phyloP scores from a whole-genome alignment of 2,113 vertebrate genomes.

The Erpornis zantholeuca region DNA sequence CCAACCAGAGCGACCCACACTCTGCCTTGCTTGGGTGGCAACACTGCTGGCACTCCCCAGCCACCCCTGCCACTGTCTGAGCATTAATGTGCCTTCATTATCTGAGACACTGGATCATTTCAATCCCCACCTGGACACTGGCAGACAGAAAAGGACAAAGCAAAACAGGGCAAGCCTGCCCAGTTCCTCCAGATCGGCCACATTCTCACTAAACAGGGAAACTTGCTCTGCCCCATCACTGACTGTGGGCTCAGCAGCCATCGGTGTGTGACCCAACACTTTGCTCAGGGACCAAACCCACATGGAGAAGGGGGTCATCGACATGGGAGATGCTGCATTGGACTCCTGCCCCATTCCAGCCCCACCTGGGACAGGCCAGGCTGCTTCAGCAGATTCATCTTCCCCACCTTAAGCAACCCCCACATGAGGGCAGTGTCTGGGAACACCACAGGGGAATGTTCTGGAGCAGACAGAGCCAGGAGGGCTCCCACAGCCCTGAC shows the following conservation, averaged over 20 bases:
- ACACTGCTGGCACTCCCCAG: background rate
- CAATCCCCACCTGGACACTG: background rate
- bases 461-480: background rate
- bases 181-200: background rate
- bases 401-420: background rate
- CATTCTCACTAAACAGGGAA: background rate
- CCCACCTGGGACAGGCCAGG: background rate
- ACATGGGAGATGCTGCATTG: background rate
- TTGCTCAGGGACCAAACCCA: background rate
- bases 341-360: too few relatives aligned
- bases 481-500: background rate
- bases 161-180: background rate
- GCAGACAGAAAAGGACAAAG: background rate
- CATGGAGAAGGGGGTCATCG: background rate
- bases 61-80: background rate
- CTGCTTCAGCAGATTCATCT: background rate
- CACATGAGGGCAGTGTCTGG: background rate
- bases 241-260: background rate
- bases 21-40: background rate
- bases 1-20: background rate
- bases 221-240: background rate
- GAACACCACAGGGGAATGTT: background rate
- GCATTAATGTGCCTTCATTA: background rate
- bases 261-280: background rate
- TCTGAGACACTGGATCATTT: background rate